A percentile compares a stretch with the other conserved stretches of the same genome.
These are phyloP conservation scores for Crambe crambe DNA, from an alignment of 37 sponge, comb jelly and placozoan species.

Conservation along the genomic window DNA sequence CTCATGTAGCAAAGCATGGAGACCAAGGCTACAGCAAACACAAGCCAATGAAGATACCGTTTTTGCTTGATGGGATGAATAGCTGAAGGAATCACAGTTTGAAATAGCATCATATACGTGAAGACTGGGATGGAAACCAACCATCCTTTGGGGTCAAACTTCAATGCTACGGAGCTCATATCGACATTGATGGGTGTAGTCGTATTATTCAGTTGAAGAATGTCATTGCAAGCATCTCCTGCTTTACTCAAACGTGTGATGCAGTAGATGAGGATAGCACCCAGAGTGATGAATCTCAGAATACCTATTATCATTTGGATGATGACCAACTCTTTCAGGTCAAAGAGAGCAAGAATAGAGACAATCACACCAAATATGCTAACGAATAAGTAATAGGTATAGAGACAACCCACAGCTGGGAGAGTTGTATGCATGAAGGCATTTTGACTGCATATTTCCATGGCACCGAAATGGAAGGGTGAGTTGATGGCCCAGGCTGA, in stretches of 20 bases:
- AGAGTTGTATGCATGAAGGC: conserved; percentile 53
- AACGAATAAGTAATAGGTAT: conserved; percentile 72
- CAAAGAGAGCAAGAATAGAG: conserved; percentile 60
- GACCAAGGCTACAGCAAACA: conserved; percentile 39
- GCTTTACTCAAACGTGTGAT: conserved; percentile 23
- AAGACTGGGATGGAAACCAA: conserved; percentile 71
- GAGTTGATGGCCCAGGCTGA: conserved; percentile 88
- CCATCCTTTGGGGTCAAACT: conserved; percentile 73
- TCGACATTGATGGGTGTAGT: not conserved
- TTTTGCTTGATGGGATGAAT: conserved; percentile 75
- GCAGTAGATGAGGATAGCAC: conserved; percentile 64
- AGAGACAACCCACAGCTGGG: conserved; percentile 56
- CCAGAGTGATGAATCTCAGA: conserved; percentile 70
- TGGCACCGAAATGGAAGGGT: conserved; percentile 57
- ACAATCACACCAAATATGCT: conserved; percentile 75
- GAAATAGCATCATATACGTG: conserved; percentile 75
- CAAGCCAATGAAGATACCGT: conserved; percentile 33
- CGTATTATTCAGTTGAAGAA: no score
- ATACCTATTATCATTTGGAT: conserved; percentile 77
- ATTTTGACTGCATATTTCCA: no score
- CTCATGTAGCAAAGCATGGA: conserved; percentile 59
- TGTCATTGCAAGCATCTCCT: conserved; percentile 27
- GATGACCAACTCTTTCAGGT: conserved; percentile 83
- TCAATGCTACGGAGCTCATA: conserved; percentile 26
- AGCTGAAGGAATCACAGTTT: conserved; percentile 81